A percentile compares a stretch with the other conserved stretches of the same genome.
Evolutionary conservation across 2,797 vertebrate species (phyloP).

Genomic region (Pangasius mekongensis): DNA sequence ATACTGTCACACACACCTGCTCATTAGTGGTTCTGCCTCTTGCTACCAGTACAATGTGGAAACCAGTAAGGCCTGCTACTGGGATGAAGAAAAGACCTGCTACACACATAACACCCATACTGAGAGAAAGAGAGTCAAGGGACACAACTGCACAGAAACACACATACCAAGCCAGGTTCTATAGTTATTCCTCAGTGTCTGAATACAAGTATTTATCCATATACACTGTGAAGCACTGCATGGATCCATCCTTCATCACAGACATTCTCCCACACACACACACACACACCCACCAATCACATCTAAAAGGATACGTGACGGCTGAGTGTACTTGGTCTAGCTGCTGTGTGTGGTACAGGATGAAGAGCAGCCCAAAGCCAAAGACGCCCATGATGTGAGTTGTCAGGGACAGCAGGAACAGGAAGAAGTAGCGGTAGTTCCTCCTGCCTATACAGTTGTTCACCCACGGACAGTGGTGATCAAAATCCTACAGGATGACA

Average conservation of each 20-base stretch:
- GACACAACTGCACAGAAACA: background rate
- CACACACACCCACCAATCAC: background rate
- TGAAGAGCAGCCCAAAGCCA: constrained; percentile 91
- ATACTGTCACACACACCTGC: constrained; percentile 74
- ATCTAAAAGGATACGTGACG: constrained; percentile 91
- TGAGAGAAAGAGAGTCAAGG: constrained; percentile 69
- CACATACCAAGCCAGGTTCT: background rate
- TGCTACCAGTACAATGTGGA: constrained; percentile 95
- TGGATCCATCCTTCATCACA: background rate
- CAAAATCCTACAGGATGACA: constrained; percentile 85
- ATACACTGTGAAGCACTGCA: background rate
- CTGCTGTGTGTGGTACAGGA: constrained; percentile 89
- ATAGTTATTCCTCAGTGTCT: background rate
- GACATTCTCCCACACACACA: background rate
- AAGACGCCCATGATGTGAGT: constrained; percentile 96
- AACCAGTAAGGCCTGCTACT: constrained; percentile 93
- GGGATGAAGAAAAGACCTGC: constrained; percentile 96
- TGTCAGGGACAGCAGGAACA: constrained; percentile 94
- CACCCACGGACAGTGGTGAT: constrained; percentile 98
- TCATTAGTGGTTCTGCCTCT: constrained; percentile 96
- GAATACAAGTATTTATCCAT: background rate
- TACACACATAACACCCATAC: constrained; percentile 96
- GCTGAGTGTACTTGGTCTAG: constrained; percentile 87
- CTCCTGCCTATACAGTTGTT: constrained; percentile 97
- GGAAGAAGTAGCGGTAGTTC: constrained; percentile 98